Conservation (phyloP, 2,113 vertebrate genomes). For the Rhabdornis inornatus region DNA sequence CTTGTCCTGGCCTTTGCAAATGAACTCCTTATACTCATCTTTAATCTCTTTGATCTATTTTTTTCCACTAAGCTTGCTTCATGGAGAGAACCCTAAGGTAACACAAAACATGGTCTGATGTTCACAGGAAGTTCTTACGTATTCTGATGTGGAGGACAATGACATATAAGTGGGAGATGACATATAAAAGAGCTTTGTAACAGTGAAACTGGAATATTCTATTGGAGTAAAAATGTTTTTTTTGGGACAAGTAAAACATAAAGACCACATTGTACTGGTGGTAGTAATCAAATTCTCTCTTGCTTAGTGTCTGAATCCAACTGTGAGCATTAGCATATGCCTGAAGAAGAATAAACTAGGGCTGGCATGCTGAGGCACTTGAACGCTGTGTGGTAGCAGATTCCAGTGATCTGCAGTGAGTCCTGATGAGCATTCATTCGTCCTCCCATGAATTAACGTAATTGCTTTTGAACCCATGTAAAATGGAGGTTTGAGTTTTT, state of each 20-base stretch:
- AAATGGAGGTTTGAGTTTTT: not conserved
- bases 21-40: rapidly evolving
- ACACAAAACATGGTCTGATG: not conserved
- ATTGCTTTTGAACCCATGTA: not conserved
- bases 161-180: not conserved
- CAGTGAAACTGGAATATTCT: not conserved
- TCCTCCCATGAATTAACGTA: not conserved
- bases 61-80: not conserved
- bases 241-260: not conserved
- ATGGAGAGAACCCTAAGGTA: not conserved
- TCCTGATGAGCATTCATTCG: rapidly evolving
- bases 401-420: not conserved
- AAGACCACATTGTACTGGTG: not conserved
- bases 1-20: not conserved
- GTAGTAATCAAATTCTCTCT: not conserved
- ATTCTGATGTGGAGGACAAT: not conserved
- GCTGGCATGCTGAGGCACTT: not conserved
- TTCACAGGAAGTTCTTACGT: not conserved
- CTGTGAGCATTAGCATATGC: not conserved
- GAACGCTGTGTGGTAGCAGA: not conserved
- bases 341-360: not conserved
- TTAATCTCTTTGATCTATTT: not conserved
- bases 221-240: not conserved
- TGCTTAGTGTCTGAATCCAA: not conserved
- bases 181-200: not conserved